Evolutionary conservation across 1,140 invertebrate species (phyloP).

Genomic region (Temnothorax curvispinosus): DNA sequence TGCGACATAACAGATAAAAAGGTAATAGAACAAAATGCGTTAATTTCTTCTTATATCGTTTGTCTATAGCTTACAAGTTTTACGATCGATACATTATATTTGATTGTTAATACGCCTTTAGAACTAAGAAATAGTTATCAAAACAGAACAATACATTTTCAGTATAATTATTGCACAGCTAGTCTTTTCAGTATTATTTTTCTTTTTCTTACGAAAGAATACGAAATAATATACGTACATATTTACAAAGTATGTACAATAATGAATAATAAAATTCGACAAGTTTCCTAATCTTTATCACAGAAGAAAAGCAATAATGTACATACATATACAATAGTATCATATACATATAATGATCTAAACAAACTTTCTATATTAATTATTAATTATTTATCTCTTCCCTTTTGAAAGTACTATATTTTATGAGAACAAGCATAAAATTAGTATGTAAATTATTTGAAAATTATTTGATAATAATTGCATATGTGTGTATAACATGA

Average conservation of each 20-base stretch:
- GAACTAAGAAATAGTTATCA: constrained; percentile 63
- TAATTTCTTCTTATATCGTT: neutral
- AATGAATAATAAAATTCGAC: constrained; percentile 35
- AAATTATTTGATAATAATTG: constrained; percentile 18
- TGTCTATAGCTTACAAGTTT: constrained; percentile 17
- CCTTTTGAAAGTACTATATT: neutral
- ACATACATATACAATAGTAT: neutral
- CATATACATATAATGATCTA: neutral
- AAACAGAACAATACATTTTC: constrained; percentile 32
- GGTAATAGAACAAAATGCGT: neutral
- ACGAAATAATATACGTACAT: constrained; percentile 36
- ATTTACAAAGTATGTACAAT: constrained; percentile 72
- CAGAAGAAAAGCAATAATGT: constrained; percentile 60
- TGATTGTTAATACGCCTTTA: constrained; percentile 80
- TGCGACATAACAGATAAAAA: neutral
- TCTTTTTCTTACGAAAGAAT: neutral
- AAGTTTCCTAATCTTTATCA: constrained; percentile 54
- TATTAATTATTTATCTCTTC: neutral
- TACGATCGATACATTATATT: constrained; percentile 66
- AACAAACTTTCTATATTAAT: constrained; percentile 18
- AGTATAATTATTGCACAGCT: constrained; percentile 54
- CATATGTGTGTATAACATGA: neutral
- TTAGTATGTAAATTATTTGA: too few relatives aligned
- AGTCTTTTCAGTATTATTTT: constrained; percentile 24
- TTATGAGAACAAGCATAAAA: neutral